A percentile compares a stretch with the other conserved stretches of the same genome.
These are phyloP conservation scores for Macaria notata DNA, from an alignment of 2,888 invertebrate species.

Conservation along the genomic window DNA sequence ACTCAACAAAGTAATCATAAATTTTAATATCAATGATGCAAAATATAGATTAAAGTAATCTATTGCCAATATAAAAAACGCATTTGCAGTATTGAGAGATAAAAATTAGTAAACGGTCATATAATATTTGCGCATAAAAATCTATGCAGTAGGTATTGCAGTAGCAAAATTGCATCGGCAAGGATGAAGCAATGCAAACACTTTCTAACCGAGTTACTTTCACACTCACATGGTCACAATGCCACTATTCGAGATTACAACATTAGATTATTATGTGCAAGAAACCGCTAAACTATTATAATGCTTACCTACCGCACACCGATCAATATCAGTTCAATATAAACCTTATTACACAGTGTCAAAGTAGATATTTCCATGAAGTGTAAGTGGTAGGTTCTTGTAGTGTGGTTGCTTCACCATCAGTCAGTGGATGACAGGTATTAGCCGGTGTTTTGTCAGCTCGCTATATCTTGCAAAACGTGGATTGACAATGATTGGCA, in stretches of 20 bases:
- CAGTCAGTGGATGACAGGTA: slow-evolving; percentile 29
- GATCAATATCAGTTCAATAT: background rate
- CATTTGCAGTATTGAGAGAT: no score
- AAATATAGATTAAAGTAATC: no score
- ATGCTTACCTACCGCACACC: background rate
- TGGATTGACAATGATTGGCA: slow-evolving; percentile 18
- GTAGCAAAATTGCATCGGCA: slow-evolving; percentile 1
- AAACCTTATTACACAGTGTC: slow-evolving; percentile 1
- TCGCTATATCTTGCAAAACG: slow-evolving; percentile 24
- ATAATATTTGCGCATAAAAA: no score
- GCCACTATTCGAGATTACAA: slow-evolving; percentile 14
- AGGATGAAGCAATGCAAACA: slow-evolving; percentile 11
- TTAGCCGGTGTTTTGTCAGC: slow-evolving; percentile 26
- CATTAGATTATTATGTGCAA: slow-evolving; percentile 18
- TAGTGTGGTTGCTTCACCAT: slow-evolving; percentile 18
- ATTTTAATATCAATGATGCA: no score
- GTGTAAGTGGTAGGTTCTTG: slow-evolving; percentile 1
- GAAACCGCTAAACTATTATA: slow-evolving; percentile 1
- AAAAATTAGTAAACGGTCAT: no score
- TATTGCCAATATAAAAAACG: no score
- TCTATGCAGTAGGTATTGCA: no score
- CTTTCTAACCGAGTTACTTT: slow-evolving; percentile 30
- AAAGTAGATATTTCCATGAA: slow-evolving; percentile 1
- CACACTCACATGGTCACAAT: slow-evolving; percentile 15
- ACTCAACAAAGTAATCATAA: no score